Evolutionary conservation across 2,888 invertebrate species (phyloP).

Genomic region (Zygogramma bicolorata): DNA sequence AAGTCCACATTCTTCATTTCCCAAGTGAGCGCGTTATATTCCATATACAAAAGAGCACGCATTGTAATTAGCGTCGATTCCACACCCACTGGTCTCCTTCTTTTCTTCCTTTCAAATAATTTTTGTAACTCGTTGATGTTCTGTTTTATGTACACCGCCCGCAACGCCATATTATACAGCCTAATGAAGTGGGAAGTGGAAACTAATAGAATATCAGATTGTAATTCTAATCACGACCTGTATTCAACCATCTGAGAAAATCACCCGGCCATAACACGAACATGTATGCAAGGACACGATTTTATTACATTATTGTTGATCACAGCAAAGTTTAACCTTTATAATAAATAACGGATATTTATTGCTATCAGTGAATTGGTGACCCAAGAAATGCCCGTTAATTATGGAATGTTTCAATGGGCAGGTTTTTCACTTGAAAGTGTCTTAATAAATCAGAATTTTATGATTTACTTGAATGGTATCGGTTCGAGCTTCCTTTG

Average conservation of each 20-base stretch:
- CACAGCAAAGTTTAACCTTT: background rate
- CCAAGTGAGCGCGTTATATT: no score
- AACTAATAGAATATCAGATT: background rate
- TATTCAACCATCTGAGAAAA: slow-evolving; percentile 30
- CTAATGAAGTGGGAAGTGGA: background rate
- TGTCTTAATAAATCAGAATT: no score
- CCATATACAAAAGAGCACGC: no score
- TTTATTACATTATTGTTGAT: slow-evolving; percentile 8
- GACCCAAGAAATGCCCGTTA: background rate
- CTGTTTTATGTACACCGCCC: background rate
- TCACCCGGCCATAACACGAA: slow-evolving; percentile 24
- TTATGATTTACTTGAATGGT: no score
- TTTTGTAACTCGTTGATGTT: background rate
- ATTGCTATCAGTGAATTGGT: background rate
- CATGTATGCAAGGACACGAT: slow-evolving; percentile 24
- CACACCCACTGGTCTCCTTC: no score
- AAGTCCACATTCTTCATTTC: no score
- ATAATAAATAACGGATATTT: background rate
- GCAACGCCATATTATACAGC: background rate
- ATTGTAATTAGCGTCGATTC: no score
- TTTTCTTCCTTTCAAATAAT: background rate
- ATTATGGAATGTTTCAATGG: background rate
- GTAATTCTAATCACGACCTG: slow-evolving; percentile 22
- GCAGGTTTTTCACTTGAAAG: background rate
- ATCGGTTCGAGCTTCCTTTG: no score